Base-by-base conservation (phyloP, 1,140 invertebrate species). In the silkworm (Bombyx mori) region DNA sequence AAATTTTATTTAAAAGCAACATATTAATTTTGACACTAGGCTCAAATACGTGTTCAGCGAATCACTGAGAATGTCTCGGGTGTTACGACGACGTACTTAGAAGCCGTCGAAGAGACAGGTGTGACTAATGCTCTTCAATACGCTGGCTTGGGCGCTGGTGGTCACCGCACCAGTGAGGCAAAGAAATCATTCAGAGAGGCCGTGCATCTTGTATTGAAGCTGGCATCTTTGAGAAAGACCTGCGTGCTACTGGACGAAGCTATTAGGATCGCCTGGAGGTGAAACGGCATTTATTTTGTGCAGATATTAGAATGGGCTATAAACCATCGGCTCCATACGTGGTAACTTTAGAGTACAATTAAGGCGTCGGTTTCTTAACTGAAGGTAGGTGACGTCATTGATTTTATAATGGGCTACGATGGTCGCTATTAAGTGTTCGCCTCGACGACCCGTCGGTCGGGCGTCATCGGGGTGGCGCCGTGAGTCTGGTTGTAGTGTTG, bases 181-280 rank as follows among this genome's bases (percentile, higher is more conserved):
- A 88, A 87, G 56, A 83, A 77, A 22, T 74, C 79, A n/a, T 88
- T 87, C 57, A 58, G 75, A 60, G 72, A 82, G 49, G 77, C 78
- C 7, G 62, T 80, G 1, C 58, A 63, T n/a, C 74, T 84, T 6
- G 61, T 88, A 1, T 71, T 88, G 44, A 82, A 79, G 56, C 85
- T 86, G 56, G 82, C 82, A 0, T 86, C 86, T 0, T 66, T 88
- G 52, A 77, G 82, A 53, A 86, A 81, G 46, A 80, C 74, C 42
- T 86, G 83, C 53, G 62, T 75, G 6, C 48, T 79, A 9, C 60
- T 87, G 12, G 75, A 85, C 53, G 76, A 77, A 44, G 77, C 82
- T 35, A 66, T 83, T 35, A 71, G 75, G 42, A 69, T 72, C 6
- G 86, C 86, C 6, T 60, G 86, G 46, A 85, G 83, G 86, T 87